A percentile compares a stretch with the other conserved stretches of the same genome.
Conservation (phyloP, 2,797 vertebrate genomes). For the Bryconaethiops microstoma region DNA sequence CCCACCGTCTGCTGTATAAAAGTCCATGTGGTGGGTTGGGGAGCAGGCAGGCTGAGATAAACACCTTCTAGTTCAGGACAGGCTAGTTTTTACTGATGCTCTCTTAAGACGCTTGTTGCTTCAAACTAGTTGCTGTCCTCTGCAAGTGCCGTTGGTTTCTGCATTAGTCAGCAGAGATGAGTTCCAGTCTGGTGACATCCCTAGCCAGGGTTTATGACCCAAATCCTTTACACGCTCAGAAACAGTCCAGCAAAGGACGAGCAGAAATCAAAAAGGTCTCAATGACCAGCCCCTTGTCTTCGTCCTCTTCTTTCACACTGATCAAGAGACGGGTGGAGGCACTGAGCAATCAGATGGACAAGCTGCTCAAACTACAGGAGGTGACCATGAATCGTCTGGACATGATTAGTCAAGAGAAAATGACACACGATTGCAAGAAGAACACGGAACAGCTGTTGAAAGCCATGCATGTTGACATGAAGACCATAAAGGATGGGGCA, state of each 20-base stretch:
- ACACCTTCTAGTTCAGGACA: not conserved
- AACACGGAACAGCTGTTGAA: constrained; percentile 80
- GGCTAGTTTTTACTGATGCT: not conserved
- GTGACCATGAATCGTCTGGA: constrained; percentile 80
- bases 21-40: not conserved
- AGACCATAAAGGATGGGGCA: constrained; percentile 25
- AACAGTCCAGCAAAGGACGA: constrained; percentile 48
- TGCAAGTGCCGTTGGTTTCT: not conserved
- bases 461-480: constrained; percentile 63
- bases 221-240: constrained; percentile 78
- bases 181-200: constrained; percentile 80
- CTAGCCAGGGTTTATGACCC: constrained; percentile 84
- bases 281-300: constrained; percentile 48
- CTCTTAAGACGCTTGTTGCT: not conserved
- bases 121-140: not conserved
- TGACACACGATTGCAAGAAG: constrained; percentile 68
- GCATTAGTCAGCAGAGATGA: constrained; percentile 64
- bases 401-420: constrained; percentile 77
- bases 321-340: constrained; percentile 80
- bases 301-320: constrained; percentile 36
- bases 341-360: constrained; percentile 82
- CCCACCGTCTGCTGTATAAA: constrained; percentile 38
- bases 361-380: constrained; percentile 79
- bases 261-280: constrained; percentile 65
- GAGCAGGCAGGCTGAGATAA: not conserved